phyloP scores from a whole-genome alignment of 2,797 vertebrate genomes.

The Lateolabrax maculatus region DNA sequence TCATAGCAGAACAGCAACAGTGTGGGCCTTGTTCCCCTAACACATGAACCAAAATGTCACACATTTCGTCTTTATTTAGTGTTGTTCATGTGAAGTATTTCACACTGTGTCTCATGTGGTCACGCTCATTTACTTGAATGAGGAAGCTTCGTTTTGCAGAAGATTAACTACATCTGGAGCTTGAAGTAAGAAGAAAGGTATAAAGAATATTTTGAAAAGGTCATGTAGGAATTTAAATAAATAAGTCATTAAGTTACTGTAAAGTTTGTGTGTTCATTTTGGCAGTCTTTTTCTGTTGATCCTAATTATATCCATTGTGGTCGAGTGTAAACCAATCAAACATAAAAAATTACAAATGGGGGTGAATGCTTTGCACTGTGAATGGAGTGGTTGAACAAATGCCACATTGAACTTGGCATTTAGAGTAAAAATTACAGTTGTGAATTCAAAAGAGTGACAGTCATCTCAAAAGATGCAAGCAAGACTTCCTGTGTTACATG shows the following conservation, averaged over 20 bases:
- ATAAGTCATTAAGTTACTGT: background rate
- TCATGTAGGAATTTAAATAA: background rate
- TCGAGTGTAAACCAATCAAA: background rate
- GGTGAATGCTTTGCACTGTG: background rate
- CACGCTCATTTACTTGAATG: background rate
- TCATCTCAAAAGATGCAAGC: background rate
- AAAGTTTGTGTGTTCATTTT: background rate
- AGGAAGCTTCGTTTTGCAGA: background rate
- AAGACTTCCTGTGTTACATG: slow-evolving; percentile 8
- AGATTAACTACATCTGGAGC: background rate
- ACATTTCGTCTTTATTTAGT: background rate
- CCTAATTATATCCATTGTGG: background rate
- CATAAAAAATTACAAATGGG: background rate
- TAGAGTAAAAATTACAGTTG: background rate
- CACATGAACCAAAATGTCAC: background rate
- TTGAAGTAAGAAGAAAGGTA: background rate
- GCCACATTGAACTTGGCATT: background rate
- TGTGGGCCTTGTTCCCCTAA: background rate
- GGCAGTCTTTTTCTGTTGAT: background rate
- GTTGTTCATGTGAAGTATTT: background rate
- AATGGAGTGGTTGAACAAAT: background rate
- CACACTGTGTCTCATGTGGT: background rate
- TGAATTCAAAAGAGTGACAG: background rate
- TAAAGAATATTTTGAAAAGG: background rate
- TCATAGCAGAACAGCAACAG: background rate